Percentiles rank a stretch among this genome's conserved stretches.
These are phyloP conservation scores for Cygnus atratus DNA, from an alignment of 2,113 vertebrate species.

Conservation along the genomic window DNA sequence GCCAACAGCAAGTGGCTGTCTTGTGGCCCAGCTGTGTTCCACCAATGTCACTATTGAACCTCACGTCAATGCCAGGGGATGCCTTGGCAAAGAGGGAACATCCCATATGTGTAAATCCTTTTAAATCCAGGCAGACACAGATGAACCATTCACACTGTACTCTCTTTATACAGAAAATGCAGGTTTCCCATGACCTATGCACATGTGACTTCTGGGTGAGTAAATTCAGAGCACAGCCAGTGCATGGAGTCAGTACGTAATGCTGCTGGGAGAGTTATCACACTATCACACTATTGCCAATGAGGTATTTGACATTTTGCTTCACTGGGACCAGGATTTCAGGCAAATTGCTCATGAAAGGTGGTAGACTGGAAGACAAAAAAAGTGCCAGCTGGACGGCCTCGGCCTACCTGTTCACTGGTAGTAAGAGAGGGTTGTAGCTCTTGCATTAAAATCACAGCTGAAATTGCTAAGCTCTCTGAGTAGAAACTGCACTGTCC, in stretches of 20 bases:
- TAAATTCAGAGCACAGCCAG: neutral
- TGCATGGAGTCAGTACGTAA: neutral
- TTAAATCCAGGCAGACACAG: neutral
- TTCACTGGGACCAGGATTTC: neutral
- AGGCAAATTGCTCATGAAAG: neutral
- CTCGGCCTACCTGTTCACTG: neutral
- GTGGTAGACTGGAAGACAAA: neutral
- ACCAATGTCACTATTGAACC: neutral
- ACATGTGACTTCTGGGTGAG: neutral
- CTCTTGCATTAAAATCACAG: neutral
- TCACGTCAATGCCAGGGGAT: neutral
- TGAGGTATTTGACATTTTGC: neutral
- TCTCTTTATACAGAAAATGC: neutral
- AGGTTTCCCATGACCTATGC: rapidly evolving
- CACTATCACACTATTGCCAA: neutral
- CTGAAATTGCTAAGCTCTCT: neutral
- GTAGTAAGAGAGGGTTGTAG: neutral
- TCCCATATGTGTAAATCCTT: neutral
- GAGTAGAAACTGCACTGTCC: neutral
- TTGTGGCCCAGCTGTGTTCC: neutral
- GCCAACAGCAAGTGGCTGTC: neutral
- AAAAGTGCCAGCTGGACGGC: neutral
- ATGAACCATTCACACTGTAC: neutral
- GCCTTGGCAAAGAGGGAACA: neutral
- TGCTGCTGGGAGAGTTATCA: neutral